Evolutionary conservation across 2,888 invertebrate genomes (phyloP).

Genomic region (Coleophora deauratella): DNA sequence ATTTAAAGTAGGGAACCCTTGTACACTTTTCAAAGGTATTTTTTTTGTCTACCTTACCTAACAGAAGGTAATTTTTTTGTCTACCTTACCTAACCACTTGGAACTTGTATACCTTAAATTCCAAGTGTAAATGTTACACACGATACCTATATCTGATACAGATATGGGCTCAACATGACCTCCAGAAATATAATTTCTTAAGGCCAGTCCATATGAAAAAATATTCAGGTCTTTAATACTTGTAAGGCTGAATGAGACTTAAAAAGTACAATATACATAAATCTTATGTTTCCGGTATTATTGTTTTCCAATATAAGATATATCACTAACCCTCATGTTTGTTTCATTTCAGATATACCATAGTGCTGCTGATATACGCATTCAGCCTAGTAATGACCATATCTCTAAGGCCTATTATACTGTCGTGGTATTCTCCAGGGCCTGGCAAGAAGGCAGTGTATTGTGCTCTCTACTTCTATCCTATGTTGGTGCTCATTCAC

Average conservation of each 20-base stretch:
- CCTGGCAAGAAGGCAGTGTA: conserved; percentile 89
- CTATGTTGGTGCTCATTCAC: conserved; percentile 88
- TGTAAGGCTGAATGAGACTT: too few species aligned
- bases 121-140: too few species aligned
- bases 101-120: not conserved
- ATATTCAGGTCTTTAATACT: too few species aligned
- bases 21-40: not conserved
- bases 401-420: conserved; percentile 82
- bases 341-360: conserved; percentile 82
- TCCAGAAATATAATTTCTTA: too few species aligned
- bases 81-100: not conserved
- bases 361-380: conserved; percentile 92
- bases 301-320: not conserved
- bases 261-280: too few species aligned
- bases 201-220: too few species aligned
- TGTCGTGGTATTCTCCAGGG: conserved; percentile 77
- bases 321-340: not conserved
- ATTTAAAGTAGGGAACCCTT: not conserved
- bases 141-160: too few species aligned
- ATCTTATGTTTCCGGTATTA: not conserved
- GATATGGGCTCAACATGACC: too few species aligned
- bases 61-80: not conserved
- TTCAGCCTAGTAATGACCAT: conserved; percentile 87
- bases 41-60: too few species aligned
- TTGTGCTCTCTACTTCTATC: conserved; percentile 95